Evolutionary conservation across 2,888 invertebrate genomes (phyloP).

Genomic region (Noctua fimbriata): DNA sequence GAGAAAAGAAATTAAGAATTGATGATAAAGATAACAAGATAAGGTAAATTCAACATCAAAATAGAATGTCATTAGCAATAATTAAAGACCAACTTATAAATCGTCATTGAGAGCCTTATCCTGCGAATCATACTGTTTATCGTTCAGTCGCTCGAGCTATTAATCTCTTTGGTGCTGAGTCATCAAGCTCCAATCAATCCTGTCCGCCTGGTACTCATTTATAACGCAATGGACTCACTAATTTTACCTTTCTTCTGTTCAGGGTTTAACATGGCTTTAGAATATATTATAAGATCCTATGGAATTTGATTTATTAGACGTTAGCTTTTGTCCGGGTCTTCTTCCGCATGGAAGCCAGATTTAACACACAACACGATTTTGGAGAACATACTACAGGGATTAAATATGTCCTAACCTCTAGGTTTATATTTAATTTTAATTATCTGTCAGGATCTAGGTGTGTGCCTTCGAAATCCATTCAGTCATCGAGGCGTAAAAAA

Average conservation of each 20-base stretch:
- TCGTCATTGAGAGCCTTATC: constrained; percentile 34
- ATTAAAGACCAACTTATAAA: constrained; percentile 44
- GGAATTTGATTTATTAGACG: neutral
- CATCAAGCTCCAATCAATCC: constrained; percentile 85
- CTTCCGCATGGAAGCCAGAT: neutral
- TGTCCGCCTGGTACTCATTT: constrained; percentile 75
- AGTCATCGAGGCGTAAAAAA: neutral
- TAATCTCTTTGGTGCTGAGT: constrained; percentile 81
- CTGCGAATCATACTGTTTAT: constrained; percentile 56
- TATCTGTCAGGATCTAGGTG: neutral
- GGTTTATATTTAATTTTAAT: neutral
- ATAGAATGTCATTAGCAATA: neutral
- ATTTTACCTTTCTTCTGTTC: constrained; percentile 57
- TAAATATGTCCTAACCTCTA: neutral
- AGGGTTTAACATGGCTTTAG: constrained; percentile 20
- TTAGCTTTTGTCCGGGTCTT: neutral
- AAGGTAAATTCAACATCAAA: neutral
- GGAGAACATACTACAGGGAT: neutral
- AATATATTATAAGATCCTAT: neutral
- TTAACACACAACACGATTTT: too few relatives aligned
- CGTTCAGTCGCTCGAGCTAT: constrained; percentile 67
- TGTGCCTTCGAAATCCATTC: neutral
- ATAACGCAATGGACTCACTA: constrained; percentile 74
- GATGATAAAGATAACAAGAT: neutral
- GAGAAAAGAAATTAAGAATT: neutral